Conservation (phyloP, 2,888 invertebrate genomes). For the Elegia similella region DNA sequence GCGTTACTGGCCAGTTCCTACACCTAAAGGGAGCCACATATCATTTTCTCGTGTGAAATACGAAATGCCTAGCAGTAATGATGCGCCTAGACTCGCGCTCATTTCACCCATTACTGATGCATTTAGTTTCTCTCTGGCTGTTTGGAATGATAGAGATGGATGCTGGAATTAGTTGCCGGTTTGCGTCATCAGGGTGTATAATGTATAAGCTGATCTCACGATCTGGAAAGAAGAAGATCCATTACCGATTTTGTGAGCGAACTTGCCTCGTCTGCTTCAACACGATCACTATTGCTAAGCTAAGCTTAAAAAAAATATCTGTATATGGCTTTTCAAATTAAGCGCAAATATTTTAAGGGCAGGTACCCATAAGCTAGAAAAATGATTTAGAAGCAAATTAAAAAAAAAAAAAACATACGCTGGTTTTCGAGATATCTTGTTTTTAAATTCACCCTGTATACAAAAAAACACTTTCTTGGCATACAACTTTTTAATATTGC, state of each 20-base stretch:
- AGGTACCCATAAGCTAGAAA: too few relatives aligned
- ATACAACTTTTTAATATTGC: too few relatives aligned
- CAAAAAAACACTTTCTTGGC: too few relatives aligned
- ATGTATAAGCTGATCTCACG: constrained; percentile 36
- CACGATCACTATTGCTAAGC: too few relatives aligned
- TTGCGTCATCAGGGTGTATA: constrained; percentile 34
- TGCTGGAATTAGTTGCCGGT: background rate
- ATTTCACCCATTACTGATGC: constrained; percentile 10
- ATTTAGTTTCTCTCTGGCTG: constrained; percentile 14
- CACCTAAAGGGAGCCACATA: constrained; percentile 47
- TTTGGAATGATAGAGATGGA: constrained; percentile 6
- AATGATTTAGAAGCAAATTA: too few relatives aligned
- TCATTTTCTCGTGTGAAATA: constrained; percentile 46
- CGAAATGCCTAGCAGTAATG: constrained; percentile 38
- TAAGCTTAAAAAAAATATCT: too few relatives aligned
- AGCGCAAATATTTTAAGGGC: too few relatives aligned
- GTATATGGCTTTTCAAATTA: too few relatives aligned
- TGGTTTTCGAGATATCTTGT: too few relatives aligned
- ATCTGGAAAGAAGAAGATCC: constrained; percentile 18
- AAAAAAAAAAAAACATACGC: too few relatives aligned
- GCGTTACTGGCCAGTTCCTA: constrained; percentile 10
- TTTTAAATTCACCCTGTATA: too few relatives aligned
- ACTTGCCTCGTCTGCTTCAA: too few relatives aligned
- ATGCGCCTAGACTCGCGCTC: constrained; percentile 32
- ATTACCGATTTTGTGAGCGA: background rate